Conservation (phyloP, 2,888 invertebrate genomes). For the Idaea straminata region DNA sequence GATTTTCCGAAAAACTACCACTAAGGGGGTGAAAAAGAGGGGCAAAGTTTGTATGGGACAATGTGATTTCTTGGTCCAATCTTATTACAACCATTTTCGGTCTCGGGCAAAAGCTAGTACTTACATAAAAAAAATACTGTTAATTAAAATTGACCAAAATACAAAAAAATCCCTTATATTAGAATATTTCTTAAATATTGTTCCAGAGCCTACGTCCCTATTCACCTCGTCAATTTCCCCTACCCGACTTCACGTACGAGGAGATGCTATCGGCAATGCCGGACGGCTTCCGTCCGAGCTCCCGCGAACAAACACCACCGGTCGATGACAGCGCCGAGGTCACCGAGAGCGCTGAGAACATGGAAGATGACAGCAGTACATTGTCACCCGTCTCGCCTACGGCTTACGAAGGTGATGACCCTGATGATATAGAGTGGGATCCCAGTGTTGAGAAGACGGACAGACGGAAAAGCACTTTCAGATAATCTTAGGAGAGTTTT, state of each 20-base stretch:
- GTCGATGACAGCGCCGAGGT: constrained; percentile 25
- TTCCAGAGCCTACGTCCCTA: constrained; percentile 84
- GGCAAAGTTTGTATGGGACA: too few species aligned
- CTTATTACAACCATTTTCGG: too few species aligned
- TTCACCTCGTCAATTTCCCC: constrained; percentile 87
- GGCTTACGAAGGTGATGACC: constrained; percentile 87
- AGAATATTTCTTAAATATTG: background rate
- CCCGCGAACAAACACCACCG: constrained; percentile 42
- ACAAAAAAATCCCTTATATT: background rate
- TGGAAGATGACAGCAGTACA: constrained; percentile 24
- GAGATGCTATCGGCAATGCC: constrained; percentile 86
- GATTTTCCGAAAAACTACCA: too few species aligned
- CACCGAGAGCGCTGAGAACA: constrained; percentile 18
- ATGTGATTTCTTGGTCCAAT: too few species aligned
- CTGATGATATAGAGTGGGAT: constrained; percentile 92
- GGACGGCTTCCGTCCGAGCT: constrained; percentile 72
- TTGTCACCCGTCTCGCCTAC: constrained; percentile 46
- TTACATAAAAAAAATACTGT: too few species aligned
- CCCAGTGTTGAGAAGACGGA: constrained; percentile 61
- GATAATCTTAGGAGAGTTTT: constrained; percentile 36
- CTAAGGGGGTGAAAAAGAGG: too few species aligned
- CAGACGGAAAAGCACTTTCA: constrained; percentile 49
- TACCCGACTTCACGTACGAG: constrained; percentile 84
- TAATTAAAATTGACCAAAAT: too few species aligned
- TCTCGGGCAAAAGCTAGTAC: too few species aligned